These are phyloP conservation scores for Cephus cinctus DNA, from an alignment of 1,140 invertebrate genomes.

Conservation along the genomic window DNA sequence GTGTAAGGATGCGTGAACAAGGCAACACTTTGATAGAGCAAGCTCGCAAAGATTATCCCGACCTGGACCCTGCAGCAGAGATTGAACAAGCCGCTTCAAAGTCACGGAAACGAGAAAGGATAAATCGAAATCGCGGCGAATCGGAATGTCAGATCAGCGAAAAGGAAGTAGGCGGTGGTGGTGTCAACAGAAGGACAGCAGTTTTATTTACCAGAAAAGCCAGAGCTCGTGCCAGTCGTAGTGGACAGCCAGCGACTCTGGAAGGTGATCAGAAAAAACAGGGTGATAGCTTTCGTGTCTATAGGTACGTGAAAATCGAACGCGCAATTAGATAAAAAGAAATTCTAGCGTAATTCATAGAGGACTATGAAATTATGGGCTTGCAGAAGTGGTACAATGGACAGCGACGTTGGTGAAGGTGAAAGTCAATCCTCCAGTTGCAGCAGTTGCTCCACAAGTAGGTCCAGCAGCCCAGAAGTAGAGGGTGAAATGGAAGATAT, in stretches of 20 bases:
- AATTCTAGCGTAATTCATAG: too few relatives aligned
- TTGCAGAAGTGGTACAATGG: constrained; percentile 44
- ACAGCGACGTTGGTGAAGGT: constrained; percentile 50
- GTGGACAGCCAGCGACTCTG: constrained; percentile 29
- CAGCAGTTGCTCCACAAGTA: constrained; percentile 50
- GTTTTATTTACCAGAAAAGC: constrained; percentile 80
- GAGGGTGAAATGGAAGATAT: constrained; percentile 24
- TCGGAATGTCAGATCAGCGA: constrained; percentile 34
- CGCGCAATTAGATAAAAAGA: too few relatives aligned
- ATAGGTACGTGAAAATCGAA: constrained; percentile 40
- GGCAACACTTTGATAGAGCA: constrained; percentile 75
- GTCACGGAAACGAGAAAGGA: constrained; percentile 42
- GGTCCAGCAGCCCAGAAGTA: constrained; percentile 38
- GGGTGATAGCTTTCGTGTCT: constrained; percentile 62
- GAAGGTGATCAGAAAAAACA: constrained; percentile 48
- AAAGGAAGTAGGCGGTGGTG: constrained; percentile 49
- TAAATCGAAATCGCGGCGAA: constrained; percentile 40
- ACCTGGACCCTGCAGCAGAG: constrained; percentile 61
- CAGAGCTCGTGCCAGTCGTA: constrained; percentile 55
- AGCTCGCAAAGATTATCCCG: constrained; percentile 63
- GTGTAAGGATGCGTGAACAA: constrained; percentile 83
- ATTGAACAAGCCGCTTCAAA: constrained; percentile 23
- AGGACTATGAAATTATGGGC: too few relatives aligned
- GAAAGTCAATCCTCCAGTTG: constrained; percentile 54
- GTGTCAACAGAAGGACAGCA: constrained; percentile 80